phyloP scores from a whole-genome alignment of 2,888 invertebrate species.

The Podabrus alpinus region DNA sequence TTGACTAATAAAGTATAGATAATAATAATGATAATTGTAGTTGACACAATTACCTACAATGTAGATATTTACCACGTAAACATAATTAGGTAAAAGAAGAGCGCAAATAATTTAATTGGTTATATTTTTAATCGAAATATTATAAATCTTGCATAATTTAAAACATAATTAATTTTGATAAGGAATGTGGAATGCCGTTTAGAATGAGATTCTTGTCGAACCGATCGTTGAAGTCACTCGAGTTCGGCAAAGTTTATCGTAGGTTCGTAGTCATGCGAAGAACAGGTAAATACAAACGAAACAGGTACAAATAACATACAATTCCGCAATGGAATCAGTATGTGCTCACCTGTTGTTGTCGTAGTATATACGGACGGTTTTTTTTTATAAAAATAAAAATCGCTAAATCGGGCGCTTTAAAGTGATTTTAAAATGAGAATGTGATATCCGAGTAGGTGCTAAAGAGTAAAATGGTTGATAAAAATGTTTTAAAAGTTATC shows the following conservation, averaged over 20 bases:
- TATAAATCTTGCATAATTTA: background rate
- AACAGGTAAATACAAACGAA: slow-evolving; percentile 1
- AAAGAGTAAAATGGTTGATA: background rate
- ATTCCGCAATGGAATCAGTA: slow-evolving; percentile 2
- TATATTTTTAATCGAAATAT: background rate
- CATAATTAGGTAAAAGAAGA: background rate
- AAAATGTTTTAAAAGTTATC: background rate
- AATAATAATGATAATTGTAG: background rate
- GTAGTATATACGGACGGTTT: background rate
- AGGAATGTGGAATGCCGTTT: slow-evolving; percentile 1
- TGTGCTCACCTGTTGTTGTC: background rate
- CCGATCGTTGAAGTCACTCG: background rate
- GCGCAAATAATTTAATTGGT: background rate
- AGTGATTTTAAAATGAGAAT: background rate
- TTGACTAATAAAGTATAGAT: background rate
- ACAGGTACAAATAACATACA: slow-evolving; percentile 2
- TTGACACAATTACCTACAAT: background rate
- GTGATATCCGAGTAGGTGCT: background rate
- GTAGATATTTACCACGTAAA: background rate
- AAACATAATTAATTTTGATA: background rate
- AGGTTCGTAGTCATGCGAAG: slow-evolving; percentile 1
- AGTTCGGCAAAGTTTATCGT: slow-evolving; percentile 2
- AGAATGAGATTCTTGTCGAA: background rate
- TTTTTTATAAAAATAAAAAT: background rate
- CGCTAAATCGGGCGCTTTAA: background rate